Conservation (phyloP, 2,113 vertebrate genomes). For the Tychaedon coryphoeus region DNA sequence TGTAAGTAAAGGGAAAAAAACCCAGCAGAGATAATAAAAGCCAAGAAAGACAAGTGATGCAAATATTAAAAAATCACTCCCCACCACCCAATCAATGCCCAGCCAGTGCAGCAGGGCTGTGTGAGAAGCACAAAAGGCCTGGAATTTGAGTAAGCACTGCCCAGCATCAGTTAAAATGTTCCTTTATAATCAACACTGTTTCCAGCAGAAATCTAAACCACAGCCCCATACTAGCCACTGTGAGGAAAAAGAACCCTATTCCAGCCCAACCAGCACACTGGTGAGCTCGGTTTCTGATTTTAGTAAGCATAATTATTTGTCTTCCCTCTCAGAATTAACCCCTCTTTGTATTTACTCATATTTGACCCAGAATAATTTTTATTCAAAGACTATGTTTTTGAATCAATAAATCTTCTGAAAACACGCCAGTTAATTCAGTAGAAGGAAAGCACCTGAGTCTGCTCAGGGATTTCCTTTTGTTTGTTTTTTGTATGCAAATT, state of each 20-base stretch:
- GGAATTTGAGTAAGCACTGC: background rate
- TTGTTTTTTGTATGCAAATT: background rate
- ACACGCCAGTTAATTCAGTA: conserved; percentile 34
- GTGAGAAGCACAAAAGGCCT: background rate
- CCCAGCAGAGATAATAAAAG: background rate
- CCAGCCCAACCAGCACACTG: background rate
- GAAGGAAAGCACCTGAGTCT: conserved; percentile 31
- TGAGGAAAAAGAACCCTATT: background rate
- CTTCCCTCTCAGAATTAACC: background rate
- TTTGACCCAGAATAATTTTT: conserved; percentile 38
- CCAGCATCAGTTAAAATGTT: background rate
- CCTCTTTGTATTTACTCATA: conserved; percentile 10
- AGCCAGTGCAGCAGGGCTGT: background rate
- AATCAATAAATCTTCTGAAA: conserved; percentile 46
- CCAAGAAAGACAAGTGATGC: background rate
- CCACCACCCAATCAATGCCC: accelerated
- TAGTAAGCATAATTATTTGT: background rate
- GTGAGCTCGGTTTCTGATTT: background rate
- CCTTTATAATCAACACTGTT: background rate
- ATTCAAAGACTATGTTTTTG: conserved; percentile 16
- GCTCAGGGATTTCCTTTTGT: conserved; percentile 7
- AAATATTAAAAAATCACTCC: background rate
- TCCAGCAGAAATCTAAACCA: background rate
- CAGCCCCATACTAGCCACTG: background rate
- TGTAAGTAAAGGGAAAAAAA: background rate